Percentiles rank a stretch among this genome's conserved stretches.
Evolutionary conservation across 2,113 vertebrate genomes (phyloP).

Genomic region (Macroglossus sobrinus): DNA sequence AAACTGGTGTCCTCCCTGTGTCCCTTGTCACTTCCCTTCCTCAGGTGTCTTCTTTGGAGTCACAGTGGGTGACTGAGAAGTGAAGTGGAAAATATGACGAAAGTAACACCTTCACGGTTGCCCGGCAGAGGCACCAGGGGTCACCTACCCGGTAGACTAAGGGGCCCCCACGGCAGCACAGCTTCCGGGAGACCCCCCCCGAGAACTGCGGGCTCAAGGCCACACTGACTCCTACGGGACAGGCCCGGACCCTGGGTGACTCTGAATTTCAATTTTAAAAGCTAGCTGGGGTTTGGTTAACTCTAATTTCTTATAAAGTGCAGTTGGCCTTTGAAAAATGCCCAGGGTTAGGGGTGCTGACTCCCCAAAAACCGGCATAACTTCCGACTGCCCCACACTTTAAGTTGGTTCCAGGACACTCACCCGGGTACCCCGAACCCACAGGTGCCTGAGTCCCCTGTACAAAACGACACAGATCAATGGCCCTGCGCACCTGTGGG

Average conservation of each 20-base stretch:
- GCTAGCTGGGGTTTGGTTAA: not conserved
- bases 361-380: too few relatives aligned
- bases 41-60: not conserved
- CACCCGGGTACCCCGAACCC: too few relatives aligned
- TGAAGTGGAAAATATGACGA: not conserved
- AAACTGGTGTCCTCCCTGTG: not conserved
- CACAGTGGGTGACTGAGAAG: not conserved
- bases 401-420: too few relatives aligned
- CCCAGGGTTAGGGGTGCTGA: too few relatives aligned
- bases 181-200: too few relatives aligned
- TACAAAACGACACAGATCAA: too few relatives aligned
- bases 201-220: too few relatives aligned
- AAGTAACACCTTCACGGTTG: not conserved
- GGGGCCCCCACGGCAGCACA: not conserved
- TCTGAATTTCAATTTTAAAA: not conserved
- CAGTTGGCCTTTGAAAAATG: too few relatives aligned
- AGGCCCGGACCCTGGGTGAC: not conserved
- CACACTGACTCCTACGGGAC: rapidly evolving
- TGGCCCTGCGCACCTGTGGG: too few relatives aligned
- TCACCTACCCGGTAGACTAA: too few relatives aligned
- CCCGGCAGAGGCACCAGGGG: not conserved
- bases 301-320: not conserved
- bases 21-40: not conserved
- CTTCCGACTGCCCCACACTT: too few relatives aligned
- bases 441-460: too few relatives aligned